phyloP scores from a whole-genome alignment of 2,797 vertebrate species.

The Orientallactaga sibirica region DNA sequence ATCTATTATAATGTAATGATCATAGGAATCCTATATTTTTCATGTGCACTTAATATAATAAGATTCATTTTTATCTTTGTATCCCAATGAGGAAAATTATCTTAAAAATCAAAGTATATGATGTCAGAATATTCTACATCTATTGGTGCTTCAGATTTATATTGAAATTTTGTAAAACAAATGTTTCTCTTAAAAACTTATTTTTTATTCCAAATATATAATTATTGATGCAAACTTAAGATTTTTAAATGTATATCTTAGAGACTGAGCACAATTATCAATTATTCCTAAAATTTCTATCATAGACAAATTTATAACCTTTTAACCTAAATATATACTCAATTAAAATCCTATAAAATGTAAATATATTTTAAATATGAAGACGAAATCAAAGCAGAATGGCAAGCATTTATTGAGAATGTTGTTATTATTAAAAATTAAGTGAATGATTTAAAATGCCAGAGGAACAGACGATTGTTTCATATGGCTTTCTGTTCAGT shows the following conservation, averaged over 20 bases:
- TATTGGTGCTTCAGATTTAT: constrained; percentile 70
- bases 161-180: constrained; percentile 62
- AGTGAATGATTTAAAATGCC: constrained; percentile 87
- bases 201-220: constrained; percentile 70
- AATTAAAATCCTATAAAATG: constrained; percentile 35
- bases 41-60: background rate
- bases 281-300: constrained; percentile 75
- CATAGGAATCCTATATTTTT: background rate
- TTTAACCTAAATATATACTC: constrained; percentile 16
- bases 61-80: constrained; percentile 48
- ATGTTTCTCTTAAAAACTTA: too few relatives aligned
- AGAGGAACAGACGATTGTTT: constrained; percentile 86
- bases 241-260: constrained; percentile 72
- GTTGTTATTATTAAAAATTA: constrained; percentile 85
- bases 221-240: constrained; percentile 61
- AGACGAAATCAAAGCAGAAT: constrained; percentile 70
- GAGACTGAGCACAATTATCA: constrained; percentile 69
- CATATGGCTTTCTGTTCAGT: constrained; percentile 86
- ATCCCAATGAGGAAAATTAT: constrained; percentile 41
- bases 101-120: constrained; percentile 59
- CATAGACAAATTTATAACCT: constrained; percentile 72
- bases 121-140: constrained; percentile 46
- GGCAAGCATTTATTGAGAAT: constrained; percentile 80
- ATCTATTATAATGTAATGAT: constrained; percentile 11
- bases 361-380: constrained; percentile 70